A percentile compares a stretch with the other conserved stretches of the same genome.
Conservation (phyloP, 1,140 invertebrate genomes). For the Drosophila nigrodunni region DNA sequence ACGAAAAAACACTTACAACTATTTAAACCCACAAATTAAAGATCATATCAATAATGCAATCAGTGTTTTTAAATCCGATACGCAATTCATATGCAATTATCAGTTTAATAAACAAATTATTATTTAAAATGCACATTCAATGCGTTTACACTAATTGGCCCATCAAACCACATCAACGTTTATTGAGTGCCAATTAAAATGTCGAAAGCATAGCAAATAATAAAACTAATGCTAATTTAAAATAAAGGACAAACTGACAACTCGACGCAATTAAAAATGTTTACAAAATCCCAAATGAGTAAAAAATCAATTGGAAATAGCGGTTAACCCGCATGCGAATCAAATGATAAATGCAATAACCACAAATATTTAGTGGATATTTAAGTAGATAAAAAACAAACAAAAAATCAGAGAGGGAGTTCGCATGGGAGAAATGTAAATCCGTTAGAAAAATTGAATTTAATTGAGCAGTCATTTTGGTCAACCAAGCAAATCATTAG, state of each 20-base stretch:
- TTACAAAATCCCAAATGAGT: constrained; percentile 40
- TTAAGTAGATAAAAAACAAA: constrained; percentile 43
- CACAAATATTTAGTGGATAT: constrained; percentile 59
- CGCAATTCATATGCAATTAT: not conserved
- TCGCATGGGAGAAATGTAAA: constrained; percentile 62
- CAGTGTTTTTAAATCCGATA: not conserved
- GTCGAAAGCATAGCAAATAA: constrained; percentile 51
- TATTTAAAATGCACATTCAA: not conserved
- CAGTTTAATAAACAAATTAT: constrained; percentile 1
- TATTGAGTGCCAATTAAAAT: constrained; percentile 56
- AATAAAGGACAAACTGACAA: constrained; percentile 44
- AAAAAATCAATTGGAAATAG: constrained; percentile 73
- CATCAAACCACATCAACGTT: constrained; percentile 8
- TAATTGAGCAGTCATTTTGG: constrained; percentile 56
- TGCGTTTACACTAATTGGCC: constrained; percentile 16
- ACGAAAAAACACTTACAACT: too few species aligned
- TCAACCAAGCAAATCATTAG: constrained; percentile 63
- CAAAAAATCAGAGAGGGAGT: constrained; percentile 50
- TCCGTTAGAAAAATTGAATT: constrained; percentile 22
- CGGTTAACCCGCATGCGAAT: constrained; percentile 46
- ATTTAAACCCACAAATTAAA: too few species aligned
- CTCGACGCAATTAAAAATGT: constrained; percentile 38
- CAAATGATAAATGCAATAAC: constrained; percentile 39
- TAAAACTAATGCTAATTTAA: constrained; percentile 30
- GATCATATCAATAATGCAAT: too few species aligned